Evolutionary conservation across 2,113 vertebrate genomes (phyloP), one percentile per base, ranked within the genome.

Genomic region (Agelaius tricolor): DNA sequence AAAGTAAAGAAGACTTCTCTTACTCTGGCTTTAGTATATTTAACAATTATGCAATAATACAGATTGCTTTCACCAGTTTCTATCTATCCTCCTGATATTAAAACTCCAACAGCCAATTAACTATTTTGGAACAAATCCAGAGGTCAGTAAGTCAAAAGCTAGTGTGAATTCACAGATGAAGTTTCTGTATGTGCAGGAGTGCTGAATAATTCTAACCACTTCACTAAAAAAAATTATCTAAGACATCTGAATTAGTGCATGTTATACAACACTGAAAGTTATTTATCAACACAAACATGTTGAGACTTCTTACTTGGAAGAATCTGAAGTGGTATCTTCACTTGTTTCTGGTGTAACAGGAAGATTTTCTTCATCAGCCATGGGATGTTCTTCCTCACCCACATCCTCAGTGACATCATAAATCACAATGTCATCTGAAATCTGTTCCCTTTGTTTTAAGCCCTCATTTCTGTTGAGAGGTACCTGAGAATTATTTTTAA

Each of bases 361-460:
- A 79, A 97, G 84, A 95, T 95, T 97, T 78, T 97, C 98, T 74
- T 98, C 94, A 88, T 99, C 98, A n/a, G 17, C 89, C 92, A 96
- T 90, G 3, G 89, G 55, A 94, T 97, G 97, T 88, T 98, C 97
- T 81, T 96, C 96, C 62, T 94, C 96, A 76, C 46, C 74, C 41
- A 98, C 97, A 33, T 97, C 98, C 51, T 99, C 98, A 20, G 98
- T 99, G 75, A 99, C 92, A 87, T 99, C 99, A 96, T 99, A 99
- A 96, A 99, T 99, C 92, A 99, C 98, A 39, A 99, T 99, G 20
- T 99, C 99, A 72, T 99, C 99, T 69, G 98, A 98, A 54, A 98
- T 90, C 52, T 99, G 98, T 2, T 99, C 97, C 91, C 96, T 98
- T 87, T 97, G 96, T 85, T 98, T 99, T 84, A 98, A 97, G 67